Percentiles rank a stretch among this genome's conserved stretches.
Conservation (phyloP, 2,113 vertebrate species). For the Lamprologus lemairii region DNA sequence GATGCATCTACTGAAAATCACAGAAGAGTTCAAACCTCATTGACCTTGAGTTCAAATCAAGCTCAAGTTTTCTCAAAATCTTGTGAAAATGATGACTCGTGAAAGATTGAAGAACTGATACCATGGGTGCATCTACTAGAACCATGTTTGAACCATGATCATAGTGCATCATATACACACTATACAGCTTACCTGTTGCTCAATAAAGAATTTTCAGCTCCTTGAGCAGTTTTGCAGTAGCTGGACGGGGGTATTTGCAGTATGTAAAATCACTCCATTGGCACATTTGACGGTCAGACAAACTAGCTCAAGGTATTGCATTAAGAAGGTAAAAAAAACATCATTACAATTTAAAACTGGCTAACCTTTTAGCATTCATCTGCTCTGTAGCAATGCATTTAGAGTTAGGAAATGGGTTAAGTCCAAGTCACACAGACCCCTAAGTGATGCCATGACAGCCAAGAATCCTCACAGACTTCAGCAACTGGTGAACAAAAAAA, state of each 20-base stretch:
- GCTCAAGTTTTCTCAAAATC: background rate
- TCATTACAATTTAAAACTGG: background rate
- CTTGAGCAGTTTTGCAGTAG: background rate
- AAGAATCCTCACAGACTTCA: background rate
- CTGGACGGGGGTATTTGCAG: background rate
- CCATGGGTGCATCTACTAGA: background rate
- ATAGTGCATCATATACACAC: background rate
- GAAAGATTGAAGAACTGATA: background rate
- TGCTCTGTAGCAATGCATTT: background rate
- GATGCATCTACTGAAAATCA: background rate
- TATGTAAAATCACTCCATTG: background rate
- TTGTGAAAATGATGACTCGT: background rate
- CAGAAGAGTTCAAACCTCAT: background rate
- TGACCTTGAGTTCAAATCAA: background rate
- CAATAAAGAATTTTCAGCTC: background rate
- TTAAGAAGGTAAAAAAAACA: background rate
- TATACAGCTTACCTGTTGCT: background rate
- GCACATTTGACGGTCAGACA: background rate
- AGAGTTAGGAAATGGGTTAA: background rate
- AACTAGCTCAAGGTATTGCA: background rate
- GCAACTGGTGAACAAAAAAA: background rate
- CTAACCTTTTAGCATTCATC: background rate
- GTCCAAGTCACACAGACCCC: background rate
- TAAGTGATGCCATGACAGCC: background rate
- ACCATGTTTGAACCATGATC: background rate